phyloP scores from a whole-genome alignment of 2,888 invertebrate species.

The Drosophila nigritarsus region DNA sequence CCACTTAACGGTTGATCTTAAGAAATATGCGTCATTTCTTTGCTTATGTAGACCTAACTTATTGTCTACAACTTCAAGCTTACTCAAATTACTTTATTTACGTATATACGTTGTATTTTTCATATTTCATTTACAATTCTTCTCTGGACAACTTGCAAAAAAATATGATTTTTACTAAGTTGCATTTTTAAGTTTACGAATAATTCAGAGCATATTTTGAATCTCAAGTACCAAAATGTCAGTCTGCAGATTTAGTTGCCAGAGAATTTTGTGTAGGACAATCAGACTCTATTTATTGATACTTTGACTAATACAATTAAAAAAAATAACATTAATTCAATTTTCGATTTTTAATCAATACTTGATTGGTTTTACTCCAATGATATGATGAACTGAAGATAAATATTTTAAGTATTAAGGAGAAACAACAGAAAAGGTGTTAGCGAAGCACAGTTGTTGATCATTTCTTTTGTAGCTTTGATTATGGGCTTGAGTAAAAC shows the following conservation, averaged over 20 bases:
- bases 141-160: background rate
- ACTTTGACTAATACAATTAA: background rate
- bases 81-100: background rate
- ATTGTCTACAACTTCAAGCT: background rate
- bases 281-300: too few relatives aligned
- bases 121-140: background rate
- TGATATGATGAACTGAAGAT: slow-evolving; percentile 4
- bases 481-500: slow-evolving; percentile 53
- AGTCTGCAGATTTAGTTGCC: background rate
- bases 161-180: background rate
- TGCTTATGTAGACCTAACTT: background rate
- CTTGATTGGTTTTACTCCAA: slow-evolving; percentile 1
- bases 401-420: slow-evolving; percentile 1
- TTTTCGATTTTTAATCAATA: background rate
- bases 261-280: background rate
- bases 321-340: background rate
- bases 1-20: slow-evolving; percentile 24
- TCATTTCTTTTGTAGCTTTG: slow-evolving; percentile 46
- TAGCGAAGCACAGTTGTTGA: slow-evolving; percentile 24
- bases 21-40: slow-evolving; percentile 3
- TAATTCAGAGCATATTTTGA: background rate
- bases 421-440: slow-evolving; percentile 1
- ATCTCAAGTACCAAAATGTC: background rate
- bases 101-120: background rate
- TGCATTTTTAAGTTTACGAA: background rate